Evolutionary conservation across 2,113 vertebrate genomes (phyloP).

Genomic region (Hippocampus mohnikei): DNA sequence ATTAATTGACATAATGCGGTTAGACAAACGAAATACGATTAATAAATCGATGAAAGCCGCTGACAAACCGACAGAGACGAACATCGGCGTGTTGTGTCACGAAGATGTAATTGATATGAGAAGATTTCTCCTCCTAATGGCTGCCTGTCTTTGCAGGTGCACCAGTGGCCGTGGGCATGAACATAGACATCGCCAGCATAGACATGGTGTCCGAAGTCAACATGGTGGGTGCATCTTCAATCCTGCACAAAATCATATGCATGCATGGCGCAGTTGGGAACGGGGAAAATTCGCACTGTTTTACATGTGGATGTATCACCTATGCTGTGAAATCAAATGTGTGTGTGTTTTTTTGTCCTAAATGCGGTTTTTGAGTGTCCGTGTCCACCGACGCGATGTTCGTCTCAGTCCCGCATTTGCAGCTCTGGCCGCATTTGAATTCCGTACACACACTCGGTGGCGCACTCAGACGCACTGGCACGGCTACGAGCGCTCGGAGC

Average conservation of each 20-base stretch:
- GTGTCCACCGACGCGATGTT: slow-evolving; percentile 40
- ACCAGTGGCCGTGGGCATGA: slow-evolving; percentile 96
- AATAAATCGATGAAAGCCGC: neutral
- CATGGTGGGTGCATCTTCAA: slow-evolving; percentile 84
- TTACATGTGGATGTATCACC: neutral
- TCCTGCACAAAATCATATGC: neutral
- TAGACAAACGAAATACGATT: neutral
- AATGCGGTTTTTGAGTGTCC: slow-evolving; percentile 19
- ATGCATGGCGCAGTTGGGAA: slow-evolving; percentile 17
- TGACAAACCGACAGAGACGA: neutral
- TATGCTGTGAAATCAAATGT: neutral
- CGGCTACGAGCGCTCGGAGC: slow-evolving; percentile 45
- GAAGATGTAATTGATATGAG: slow-evolving; percentile 3
- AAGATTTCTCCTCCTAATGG: slow-evolving; percentile 18
- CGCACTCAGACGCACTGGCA: slow-evolving; percentile 65
- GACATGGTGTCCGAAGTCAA: slow-evolving; percentile 99
- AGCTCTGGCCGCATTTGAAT: slow-evolving; percentile 75
- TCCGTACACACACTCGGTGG: slow-evolving; percentile 76
- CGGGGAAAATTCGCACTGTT: slow-evolving; percentile 29
- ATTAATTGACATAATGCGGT: slow-evolving; percentile 46
- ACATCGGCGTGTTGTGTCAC: slow-evolving; percentile 5
- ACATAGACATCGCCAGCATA: slow-evolving; percentile 98
- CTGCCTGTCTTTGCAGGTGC: slow-evolving; percentile 80
- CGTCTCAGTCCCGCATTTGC: slow-evolving; percentile 65
- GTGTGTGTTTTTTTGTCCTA: neutral